Base-by-base conservation (phyloP, 2,888 invertebrate species). In the Pseudeuparius sepicola region DNA sequence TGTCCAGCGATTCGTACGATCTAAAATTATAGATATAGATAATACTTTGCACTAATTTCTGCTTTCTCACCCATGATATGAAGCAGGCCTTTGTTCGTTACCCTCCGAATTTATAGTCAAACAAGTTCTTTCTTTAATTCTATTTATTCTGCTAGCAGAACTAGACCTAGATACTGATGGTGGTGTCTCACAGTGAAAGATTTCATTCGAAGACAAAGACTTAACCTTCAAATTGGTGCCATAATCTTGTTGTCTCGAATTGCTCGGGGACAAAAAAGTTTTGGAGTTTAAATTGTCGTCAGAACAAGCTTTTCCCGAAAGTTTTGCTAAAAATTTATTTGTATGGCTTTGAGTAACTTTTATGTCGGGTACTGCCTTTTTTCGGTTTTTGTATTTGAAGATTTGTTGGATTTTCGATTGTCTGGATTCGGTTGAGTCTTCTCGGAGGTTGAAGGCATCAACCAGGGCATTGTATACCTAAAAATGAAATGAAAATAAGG, bases 391-490 rank as follows among this genome's bases (percentile, higher is more conserved):
- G 10, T 64, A 59, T 44, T 66, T 68, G 39, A 69, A 61, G 42
- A 63, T 63, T 36, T 65, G 60, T 26, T 68, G 63, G 43, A 70
- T 60, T 57, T 64, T 62, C 11, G 52, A 53, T 24, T 49, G 45
- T 37, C 55, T 48, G 3, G 40, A 41, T 24, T 57, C 54, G 25
- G 55, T 54, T 6, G 54, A 38, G 45, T 64, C 60, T 39, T 61
- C 58, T 44, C 54, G 56, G 43, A 68, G 52, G 43, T 66, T 60
- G 49, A 70, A 71, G 25, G 67, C 62, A 35, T 64, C 63, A 24
- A 62, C 61, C 39, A 71, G 57, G 35, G 67, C 60, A 45, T 63
- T 62, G 53, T 67, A 70, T 34, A 70, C 54, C 58, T 59, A 32
- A 38, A 47, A 48, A 39, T 23, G 31, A 23, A 14, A 5, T 14